Evolutionary conservation across 2,888 invertebrate genomes (phyloP).

Genomic region (Sicus ferrugineus): DNA sequence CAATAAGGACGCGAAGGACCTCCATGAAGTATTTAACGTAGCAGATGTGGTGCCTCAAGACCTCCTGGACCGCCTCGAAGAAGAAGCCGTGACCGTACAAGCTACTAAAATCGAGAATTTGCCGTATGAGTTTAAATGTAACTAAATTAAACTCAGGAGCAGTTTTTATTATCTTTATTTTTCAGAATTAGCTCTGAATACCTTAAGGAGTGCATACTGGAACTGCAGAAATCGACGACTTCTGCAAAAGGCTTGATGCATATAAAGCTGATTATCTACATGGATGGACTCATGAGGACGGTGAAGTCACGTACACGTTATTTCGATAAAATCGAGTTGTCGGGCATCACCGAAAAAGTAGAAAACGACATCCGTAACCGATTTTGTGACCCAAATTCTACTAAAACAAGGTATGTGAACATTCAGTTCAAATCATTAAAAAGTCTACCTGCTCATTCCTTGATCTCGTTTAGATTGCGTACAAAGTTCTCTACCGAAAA

Average conservation of each 20-base stretch:
- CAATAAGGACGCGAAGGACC: constrained; percentile 51
- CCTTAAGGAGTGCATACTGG: constrained; percentile 44
- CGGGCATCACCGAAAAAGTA: constrained; percentile 59
- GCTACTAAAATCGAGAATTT: constrained; percentile 47
- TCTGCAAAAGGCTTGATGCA: constrained; percentile 47
- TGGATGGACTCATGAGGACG: constrained; percentile 57
- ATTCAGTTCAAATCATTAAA: not conserved
- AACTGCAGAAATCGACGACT: constrained; percentile 44
- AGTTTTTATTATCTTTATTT: constrained; percentile 3
- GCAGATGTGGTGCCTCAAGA: constrained; percentile 53
- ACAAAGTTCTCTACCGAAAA: constrained; percentile 56
- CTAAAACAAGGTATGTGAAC: constrained; percentile 42
- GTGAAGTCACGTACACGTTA: constrained; percentile 49
- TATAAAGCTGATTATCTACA: constrained; percentile 58
- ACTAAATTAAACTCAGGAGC: no score
- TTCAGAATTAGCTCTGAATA: constrained; percentile 57
- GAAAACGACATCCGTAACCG: constrained; percentile 59
- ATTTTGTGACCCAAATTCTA: constrained; percentile 52
- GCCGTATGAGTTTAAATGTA: constrained; percentile 52
- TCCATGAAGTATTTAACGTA: constrained; percentile 54
- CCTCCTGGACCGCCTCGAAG: constrained; percentile 55
- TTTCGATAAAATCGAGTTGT: constrained; percentile 51
- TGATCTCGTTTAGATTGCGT: constrained; percentile 44
- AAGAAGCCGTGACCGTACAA: constrained; percentile 56
- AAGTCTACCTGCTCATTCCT: no score